Evolutionary conservation across 2,888 invertebrate genomes (phyloP).

Genomic region (Nycteola revayana): DNA sequence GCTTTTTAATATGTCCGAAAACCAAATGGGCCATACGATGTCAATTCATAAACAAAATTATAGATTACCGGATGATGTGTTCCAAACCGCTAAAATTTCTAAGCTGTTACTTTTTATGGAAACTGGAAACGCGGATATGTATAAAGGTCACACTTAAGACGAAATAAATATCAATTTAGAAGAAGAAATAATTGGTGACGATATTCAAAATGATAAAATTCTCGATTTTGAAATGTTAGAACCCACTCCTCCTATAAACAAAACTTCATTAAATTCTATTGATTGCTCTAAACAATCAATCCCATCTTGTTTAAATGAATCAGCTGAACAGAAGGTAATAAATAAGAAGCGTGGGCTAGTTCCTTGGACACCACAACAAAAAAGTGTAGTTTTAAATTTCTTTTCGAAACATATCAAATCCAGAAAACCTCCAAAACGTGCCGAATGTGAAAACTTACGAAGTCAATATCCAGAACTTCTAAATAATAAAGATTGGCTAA

Average conservation of each 20-base stretch:
- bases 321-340: too few relatives aligned
- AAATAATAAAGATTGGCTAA: constrained; percentile 34
- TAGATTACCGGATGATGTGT: constrained; percentile 34
- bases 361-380: too few relatives aligned
- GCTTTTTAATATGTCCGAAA: constrained; percentile 36
- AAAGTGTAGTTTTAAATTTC: constrained; percentile 25
- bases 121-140: constrained; percentile 35
- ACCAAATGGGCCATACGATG: too few relatives aligned
- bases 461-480: constrained; percentile 14
- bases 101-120: constrained; percentile 38
- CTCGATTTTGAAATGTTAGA: constrained; percentile 21
- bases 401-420: constrained; percentile 31
- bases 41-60: constrained; percentile 33
- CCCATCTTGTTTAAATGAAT: too few relatives aligned
- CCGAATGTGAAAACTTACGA: constrained; percentile 26
- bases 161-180: constrained; percentile 32
- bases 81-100: constrained; percentile 39
- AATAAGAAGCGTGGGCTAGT: too few relatives aligned
- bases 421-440: constrained; percentile 30
- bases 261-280: too few relatives aligned
- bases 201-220: constrained; percentile 20
- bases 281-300: too few relatives aligned
- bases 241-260: too few relatives aligned
- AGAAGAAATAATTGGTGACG: constrained; percentile 26
- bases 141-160: constrained; percentile 27